These are phyloP conservation scores for Herminia tarsipennalis DNA, from an alignment of 2,888 invertebrate genomes.

Conservation along the genomic window DNA sequence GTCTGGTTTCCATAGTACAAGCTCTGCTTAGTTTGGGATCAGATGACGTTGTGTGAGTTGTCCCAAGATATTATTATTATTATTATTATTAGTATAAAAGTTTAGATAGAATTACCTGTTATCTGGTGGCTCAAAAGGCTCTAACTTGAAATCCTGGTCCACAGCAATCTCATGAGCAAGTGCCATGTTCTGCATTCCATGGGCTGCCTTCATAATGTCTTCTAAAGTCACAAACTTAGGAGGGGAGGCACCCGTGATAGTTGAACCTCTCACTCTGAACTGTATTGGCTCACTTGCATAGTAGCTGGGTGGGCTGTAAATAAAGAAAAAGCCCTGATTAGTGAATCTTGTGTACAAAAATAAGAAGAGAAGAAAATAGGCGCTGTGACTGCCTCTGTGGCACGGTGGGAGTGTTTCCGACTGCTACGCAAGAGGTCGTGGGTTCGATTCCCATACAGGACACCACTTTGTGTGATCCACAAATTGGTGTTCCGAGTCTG, in stretches of 20 bases:
- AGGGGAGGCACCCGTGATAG: slow-evolving; percentile 90
- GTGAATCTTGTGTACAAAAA: neutral
- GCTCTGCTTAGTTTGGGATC: too few relatives aligned
- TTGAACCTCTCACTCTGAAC: slow-evolving; percentile 86
- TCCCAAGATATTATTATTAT: too few relatives aligned
- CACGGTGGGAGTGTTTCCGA: too few relatives aligned
- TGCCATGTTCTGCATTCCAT: slow-evolving; percentile 96
- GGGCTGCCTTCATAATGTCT: slow-evolving; percentile 95
- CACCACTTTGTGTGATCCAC: too few relatives aligned
- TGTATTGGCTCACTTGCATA: slow-evolving; percentile 77
- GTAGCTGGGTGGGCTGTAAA: slow-evolving; percentile 59
- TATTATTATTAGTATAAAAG: neutral
- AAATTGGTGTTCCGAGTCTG: too few relatives aligned
- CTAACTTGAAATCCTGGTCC: slow-evolving; percentile 95
- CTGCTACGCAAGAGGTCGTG: too few relatives aligned
- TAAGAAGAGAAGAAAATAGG: neutral
- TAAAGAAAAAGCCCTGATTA: neutral
- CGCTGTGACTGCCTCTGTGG: too few relatives aligned
- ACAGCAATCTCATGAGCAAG: slow-evolving; percentile 98
- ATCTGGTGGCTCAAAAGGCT: slow-evolving; percentile 92
- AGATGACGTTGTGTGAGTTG: too few relatives aligned
- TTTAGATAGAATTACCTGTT: slow-evolving; percentile 87
- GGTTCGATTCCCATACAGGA: too few relatives aligned
- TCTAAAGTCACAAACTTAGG: slow-evolving; percentile 94
- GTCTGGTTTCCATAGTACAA: too few relatives aligned